Evolutionary conservation across 2,888 invertebrate species (phyloP), one percentile per base, ranked within the genome.

Genomic region (Argynnis bischoffii): DNA sequence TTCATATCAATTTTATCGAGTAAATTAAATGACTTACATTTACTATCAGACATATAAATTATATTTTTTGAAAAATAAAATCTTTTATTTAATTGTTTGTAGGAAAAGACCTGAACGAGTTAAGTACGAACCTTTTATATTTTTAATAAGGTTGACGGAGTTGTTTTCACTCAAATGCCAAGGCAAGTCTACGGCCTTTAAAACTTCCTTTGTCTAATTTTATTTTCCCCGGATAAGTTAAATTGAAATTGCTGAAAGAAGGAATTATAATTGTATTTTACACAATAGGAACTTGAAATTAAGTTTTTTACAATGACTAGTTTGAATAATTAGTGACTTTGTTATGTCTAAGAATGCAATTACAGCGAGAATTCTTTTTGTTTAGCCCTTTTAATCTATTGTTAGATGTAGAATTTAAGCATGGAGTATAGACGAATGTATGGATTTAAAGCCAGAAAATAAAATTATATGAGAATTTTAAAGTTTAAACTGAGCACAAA

Each of bases 161-260:
- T 67, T 70, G 64, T 70, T 70, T 60, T 69, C 72, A 67, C 60
- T 65, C 56, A 67, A 73, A 73, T 73, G 69, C 67, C 73, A 69
- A 72, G 73, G 70, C 64, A 48, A 71, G 57, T 61, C 56, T 64
- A 59, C 63, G 64, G 61, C 70, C 72, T 73, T 68, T 69, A 35
- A 55, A 48, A 66, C 66, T 64, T 66, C 48, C 66, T 54, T 63
- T 35, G 51, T 66, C 66, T 69, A 66, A 69, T 60, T 64, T 54
- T 48, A 64, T 48, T 56, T 56, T 66, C 47, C 15, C 41, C 47
- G 57, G 57, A 51, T 41, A 47, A 63, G 21, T 54, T 54, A 63
- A 63, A 53, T 53, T 31, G 53, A 63, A 57, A 47, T 63, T 46
- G 61, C 31, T 55, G 64, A 64, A 55, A 64, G n/a, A 54, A n/a